Conservation (phyloP, 2,797 vertebrate species). For the Ambastaia sidthimunki region DNA sequence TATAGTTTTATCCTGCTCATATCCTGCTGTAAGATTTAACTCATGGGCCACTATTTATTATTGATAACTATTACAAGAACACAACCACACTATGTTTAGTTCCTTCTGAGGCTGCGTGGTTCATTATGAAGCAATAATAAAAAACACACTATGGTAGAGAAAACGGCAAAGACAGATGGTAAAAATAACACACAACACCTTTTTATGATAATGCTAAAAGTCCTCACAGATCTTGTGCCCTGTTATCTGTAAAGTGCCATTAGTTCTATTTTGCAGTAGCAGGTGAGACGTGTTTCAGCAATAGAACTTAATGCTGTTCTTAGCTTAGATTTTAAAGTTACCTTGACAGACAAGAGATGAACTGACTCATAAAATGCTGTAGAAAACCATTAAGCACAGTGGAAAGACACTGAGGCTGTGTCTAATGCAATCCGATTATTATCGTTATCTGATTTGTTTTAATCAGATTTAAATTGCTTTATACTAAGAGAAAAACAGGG, state of each 20-base stretch:
- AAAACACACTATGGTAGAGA: not conserved
- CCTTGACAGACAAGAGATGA: constrained; percentile 41
- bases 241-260: constrained; percentile 57
- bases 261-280: constrained; percentile 40
- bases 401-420: constrained; percentile 5
- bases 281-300: constrained; percentile 42
- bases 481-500: not conserved
- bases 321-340: constrained; percentile 52
- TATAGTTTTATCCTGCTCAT: constrained; percentile 12
- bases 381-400: constrained; percentile 21
- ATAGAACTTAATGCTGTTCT: constrained; percentile 54
- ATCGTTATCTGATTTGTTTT: not conserved
- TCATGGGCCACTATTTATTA: not conserved
- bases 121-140: not conserved
- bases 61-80: not conserved
- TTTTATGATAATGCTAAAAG: constrained; percentile 57
- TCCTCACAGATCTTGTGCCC: constrained; percentile 44
- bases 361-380: not conserved
- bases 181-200: constrained; percentile 29
- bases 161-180: constrained; percentile 8
- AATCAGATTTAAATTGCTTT: not conserved
- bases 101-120: not conserved
- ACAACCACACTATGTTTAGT: not conserved
- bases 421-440: not conserved
- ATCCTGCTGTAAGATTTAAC: constrained; percentile 6